phyloP scores from a whole-genome alignment of 2,888 invertebrate genomes.

The Aquatica leii region DNA sequence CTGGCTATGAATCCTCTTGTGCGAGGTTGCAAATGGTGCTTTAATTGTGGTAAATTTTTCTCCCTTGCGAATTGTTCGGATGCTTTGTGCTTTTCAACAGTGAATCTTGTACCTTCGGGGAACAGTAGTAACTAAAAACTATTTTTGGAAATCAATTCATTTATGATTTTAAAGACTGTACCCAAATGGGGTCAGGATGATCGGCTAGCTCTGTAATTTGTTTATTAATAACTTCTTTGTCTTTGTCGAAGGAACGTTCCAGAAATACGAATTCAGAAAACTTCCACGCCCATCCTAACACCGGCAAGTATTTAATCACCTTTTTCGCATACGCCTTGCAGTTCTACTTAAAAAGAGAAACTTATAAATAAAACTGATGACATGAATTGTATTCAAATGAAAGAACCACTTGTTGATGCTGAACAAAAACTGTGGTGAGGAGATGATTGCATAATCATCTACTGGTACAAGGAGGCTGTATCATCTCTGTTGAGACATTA shows the following conservation, averaged over 20 bases:
- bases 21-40: constrained; percentile 91
- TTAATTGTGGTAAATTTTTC: constrained; percentile 83
- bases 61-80: constrained; percentile 88
- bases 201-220: constrained; percentile 85
- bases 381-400: no score
- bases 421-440: no score
- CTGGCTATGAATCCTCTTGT: constrained; percentile 94
- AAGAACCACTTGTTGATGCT: no score
- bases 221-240: constrained; percentile 79
- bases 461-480: no score
- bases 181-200: constrained; percentile 92
- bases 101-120: constrained; percentile 94
- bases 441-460: no score
- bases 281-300: constrained; percentile 97
- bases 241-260: constrained; percentile 90
- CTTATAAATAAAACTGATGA: no score
- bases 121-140: constrained; percentile 79
- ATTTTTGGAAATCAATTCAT: neutral
- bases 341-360: constrained; percentile 14
- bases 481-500: no score
- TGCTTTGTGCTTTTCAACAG: constrained; percentile 83
- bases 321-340: constrained; percentile 96
- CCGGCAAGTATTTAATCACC: constrained; percentile 87
- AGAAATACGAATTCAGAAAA: constrained; percentile 94
- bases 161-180: constrained; percentile 58